Evolutionary conservation across 92 coral and sea anemone genomes (phyloP), one percentile per base, ranked within the genome.

Genomic region (Phenganax marumi): DNA sequence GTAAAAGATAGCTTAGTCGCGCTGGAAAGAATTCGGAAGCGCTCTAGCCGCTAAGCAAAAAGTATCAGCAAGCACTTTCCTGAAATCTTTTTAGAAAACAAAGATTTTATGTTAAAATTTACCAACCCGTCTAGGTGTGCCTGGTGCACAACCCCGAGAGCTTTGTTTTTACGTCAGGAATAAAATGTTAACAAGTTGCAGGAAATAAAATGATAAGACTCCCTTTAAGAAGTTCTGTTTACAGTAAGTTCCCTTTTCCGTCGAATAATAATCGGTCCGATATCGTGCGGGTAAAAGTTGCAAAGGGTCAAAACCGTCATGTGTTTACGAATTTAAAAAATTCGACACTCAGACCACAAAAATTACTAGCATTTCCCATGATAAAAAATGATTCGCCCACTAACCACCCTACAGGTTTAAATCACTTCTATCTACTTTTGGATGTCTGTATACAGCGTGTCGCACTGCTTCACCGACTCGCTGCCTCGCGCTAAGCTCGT

Each of bases 151-250:
- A 25, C 43, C 50, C 17, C 25, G 33, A 66, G 43, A 24, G 49
- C 33, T 66, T 25, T 47, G 43, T 66, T 25, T 66, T 66, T 47
- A 24, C 72, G 72, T 66, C 72, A 66, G 12, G 9, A 66, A 24
- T 62, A 19, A 62, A 19, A 23, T 10, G 68, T 19, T 33, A 33
- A 33, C 43, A 33, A 33, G 43, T 33, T 33, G 43, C 43, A 33
- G 68, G 43, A 19, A 8, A 8, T 62, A 39, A 19, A 62, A 25
- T 62, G 5, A 23, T n/a, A 62, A 62, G 68, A 62, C 8, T 62
- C 43, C 25, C 18, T 62, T 7, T 56, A 14, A 62, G 68, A 25
- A 1, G 33, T 62, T 62, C 33, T 19, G 33, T 62, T 62, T 62
- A 19, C 43, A 18, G 68, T 62, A 56, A 56, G 63, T 56, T 33